These are phyloP conservation scores for Scortum barcoo DNA, from an alignment of 2,113 vertebrate species.

Conservation along the genomic window DNA sequence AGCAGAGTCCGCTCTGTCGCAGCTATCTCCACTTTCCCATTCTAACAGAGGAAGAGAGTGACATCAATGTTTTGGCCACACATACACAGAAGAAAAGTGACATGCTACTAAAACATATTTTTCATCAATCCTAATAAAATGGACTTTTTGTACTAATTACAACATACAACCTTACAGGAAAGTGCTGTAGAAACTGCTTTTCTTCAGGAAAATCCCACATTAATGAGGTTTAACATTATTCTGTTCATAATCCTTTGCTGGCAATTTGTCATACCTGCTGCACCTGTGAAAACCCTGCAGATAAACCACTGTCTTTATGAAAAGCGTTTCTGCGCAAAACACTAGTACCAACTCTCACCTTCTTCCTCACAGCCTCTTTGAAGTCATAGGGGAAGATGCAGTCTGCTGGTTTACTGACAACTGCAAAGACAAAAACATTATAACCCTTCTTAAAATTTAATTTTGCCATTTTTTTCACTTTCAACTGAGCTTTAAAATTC, in stretches of 20 bases:
- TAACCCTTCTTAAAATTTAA: neutral
- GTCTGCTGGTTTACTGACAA: constrained; percentile 92
- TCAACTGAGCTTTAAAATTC: neutral
- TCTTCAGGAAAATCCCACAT: neutral
- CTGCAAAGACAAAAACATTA: constrained; percentile 77
- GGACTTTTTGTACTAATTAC: neutral
- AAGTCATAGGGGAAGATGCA: constrained; percentile 97
- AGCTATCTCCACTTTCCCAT: constrained; percentile 93
- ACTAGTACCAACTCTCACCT: constrained; percentile 83
- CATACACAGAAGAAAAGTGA: neutral
- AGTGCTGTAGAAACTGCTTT: neutral
- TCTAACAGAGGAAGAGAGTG: constrained; percentile 82
- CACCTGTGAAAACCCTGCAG: no score
- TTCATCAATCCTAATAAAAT: neutral
- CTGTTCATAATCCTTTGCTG: neutral
- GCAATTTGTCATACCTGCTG: neutral
- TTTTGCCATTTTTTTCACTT: neutral
- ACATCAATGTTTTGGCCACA: neutral
- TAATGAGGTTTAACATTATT: neutral
- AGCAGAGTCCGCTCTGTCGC: constrained; percentile 93
- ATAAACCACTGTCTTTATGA: neutral
- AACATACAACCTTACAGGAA: neutral
- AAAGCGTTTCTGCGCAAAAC: neutral
- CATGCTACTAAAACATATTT: neutral
- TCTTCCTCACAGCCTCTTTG: constrained; percentile 88